Conservation (phyloP, 2,797 vertebrate genomes). For the Cynodonichthys magdalenae region DNA sequence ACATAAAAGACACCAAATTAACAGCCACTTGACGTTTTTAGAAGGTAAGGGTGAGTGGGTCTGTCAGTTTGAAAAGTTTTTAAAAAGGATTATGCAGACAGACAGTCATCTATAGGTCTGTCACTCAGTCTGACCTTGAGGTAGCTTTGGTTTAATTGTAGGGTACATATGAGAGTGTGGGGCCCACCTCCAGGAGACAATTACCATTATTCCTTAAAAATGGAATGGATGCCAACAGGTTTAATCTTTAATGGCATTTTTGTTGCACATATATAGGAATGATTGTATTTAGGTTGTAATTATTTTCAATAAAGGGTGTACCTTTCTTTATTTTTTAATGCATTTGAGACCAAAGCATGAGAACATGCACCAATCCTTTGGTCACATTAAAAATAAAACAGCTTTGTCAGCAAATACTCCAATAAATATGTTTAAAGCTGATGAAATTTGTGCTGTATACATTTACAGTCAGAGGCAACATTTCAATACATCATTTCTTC, state of each 20-base stretch:
- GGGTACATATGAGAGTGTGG: constrained; percentile 44
- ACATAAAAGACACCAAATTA: constrained; percentile 72
- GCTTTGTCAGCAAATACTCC: constrained; percentile 11
- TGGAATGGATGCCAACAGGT: constrained; percentile 70
- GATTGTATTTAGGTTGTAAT: constrained; percentile 57
- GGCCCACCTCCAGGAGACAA: constrained; percentile 56
- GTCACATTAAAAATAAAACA: constrained; percentile 6
- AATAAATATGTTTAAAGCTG: background rate
- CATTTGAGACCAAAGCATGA: constrained; percentile 16
- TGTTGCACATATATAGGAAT: constrained; percentile 60
- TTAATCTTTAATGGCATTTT: constrained; percentile 69
- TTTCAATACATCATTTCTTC: background rate
- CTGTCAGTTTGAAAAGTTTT: constrained; percentile 67
- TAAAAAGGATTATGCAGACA: constrained; percentile 68
- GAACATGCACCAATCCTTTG: constrained; percentile 17
- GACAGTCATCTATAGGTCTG: constrained; percentile 77
- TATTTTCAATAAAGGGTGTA: constrained; percentile 44
- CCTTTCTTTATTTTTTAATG: constrained; percentile 34
- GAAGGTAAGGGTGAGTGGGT: constrained; percentile 68
- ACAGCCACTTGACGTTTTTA: constrained; percentile 57
- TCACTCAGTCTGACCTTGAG: constrained; percentile 71
- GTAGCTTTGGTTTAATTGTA: constrained; percentile 70
- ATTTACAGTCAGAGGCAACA: too few species aligned
- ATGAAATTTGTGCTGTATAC: too few species aligned
- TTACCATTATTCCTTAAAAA: constrained; percentile 69